Conservation (phyloP, 2,797 vertebrate genomes). For the Myoxocephalus aenaeus region DNA sequence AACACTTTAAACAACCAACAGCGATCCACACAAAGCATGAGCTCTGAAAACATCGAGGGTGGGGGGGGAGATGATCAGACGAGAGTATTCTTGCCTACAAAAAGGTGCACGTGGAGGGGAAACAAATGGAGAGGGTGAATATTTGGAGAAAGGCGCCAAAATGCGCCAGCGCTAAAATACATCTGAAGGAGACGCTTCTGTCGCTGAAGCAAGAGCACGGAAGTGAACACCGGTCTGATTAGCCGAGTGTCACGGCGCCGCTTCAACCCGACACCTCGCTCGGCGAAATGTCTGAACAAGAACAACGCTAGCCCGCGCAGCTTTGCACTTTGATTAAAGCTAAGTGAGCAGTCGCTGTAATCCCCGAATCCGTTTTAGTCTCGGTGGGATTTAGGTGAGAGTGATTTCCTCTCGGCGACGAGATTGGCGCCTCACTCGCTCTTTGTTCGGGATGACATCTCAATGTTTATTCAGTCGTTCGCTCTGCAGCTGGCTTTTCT, state of each 20-base stretch:
- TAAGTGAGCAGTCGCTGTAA: conserved; percentile 76
- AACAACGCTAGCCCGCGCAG: conserved; percentile 56
- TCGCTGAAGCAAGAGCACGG: conserved; percentile 29
- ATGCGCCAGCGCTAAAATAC: conserved; percentile 4
- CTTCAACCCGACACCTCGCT: conserved; percentile 23
- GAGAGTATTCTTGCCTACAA: conserved; percentile 34
- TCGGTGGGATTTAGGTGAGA: conserved; percentile 75
- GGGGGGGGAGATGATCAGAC: conserved; percentile 49
- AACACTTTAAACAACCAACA: conserved; percentile 61
- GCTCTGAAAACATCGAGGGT: conserved; percentile 22
- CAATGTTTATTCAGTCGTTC: conserved; percentile 62
- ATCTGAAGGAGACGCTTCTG: conserved; percentile 32
- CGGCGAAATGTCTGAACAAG: conserved; percentile 62
- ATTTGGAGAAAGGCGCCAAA: conserved; percentile 29
- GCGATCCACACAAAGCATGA: conserved; percentile 37
- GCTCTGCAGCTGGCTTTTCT: conserved; percentile 29
- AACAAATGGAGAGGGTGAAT: conserved; percentile 30
- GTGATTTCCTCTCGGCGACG: conserved; percentile 66
- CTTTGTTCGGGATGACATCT: conserved; percentile 68
- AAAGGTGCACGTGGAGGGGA: conserved; percentile 31
- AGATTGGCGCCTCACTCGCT: conserved; percentile 55
- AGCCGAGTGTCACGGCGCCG: conserved; percentile 37
- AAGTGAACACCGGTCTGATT: conserved; percentile 45
- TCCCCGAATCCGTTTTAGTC: conserved; percentile 76
- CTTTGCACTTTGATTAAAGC: conserved; percentile 78